phyloP scores from a whole-genome alignment of 2,888 invertebrate genomes.

The Danaus chrysippus region DNA sequence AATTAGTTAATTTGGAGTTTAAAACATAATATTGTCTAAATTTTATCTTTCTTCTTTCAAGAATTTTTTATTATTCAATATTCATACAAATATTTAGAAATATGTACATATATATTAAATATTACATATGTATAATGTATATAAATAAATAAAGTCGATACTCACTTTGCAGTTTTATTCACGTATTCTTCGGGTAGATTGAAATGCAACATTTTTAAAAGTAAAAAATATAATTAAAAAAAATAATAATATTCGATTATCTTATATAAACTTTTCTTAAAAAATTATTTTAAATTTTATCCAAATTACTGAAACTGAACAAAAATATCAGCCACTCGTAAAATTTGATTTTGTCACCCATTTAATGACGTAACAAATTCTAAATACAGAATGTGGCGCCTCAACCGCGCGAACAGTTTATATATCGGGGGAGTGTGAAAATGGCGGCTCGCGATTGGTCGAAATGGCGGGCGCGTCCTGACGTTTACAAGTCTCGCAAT shows the following conservation, averaged over 20 bases:
- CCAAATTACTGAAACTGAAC: slow-evolving; percentile 76
- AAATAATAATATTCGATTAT: background rate
- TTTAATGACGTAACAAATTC: slow-evolving; percentile 56
- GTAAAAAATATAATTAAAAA: slow-evolving; percentile 29
- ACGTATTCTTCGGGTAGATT: slow-evolving; percentile 68
- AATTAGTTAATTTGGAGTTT: background rate
- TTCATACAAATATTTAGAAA: too few relatives aligned
- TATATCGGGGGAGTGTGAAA: slow-evolving; percentile 61
- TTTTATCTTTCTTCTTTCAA: background rate
- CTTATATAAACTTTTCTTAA: background rate
- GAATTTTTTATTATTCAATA: too few relatives aligned
- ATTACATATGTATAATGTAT: background rate
- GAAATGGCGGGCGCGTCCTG: slow-evolving; percentile 66
- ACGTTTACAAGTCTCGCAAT: slow-evolving; percentile 13
- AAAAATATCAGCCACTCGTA: slow-evolving; percentile 77
- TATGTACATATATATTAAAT: background rate
- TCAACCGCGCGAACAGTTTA: slow-evolving; percentile 49
- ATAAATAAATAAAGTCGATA: slow-evolving; percentile 27
- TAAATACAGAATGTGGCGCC: slow-evolving; percentile 46
- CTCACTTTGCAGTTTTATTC: slow-evolving; percentile 64
- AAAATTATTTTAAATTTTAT: slow-evolving; percentile 48
- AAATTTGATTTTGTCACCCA: slow-evolving; percentile 71
- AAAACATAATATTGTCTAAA: background rate
- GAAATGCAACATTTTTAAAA: slow-evolving; percentile 63
- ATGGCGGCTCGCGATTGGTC: slow-evolving; percentile 60